These are phyloP conservation scores for Alloplasta piceator DNA, from an alignment of 2,888 invertebrate species.

Conservation along the genomic window DNA sequence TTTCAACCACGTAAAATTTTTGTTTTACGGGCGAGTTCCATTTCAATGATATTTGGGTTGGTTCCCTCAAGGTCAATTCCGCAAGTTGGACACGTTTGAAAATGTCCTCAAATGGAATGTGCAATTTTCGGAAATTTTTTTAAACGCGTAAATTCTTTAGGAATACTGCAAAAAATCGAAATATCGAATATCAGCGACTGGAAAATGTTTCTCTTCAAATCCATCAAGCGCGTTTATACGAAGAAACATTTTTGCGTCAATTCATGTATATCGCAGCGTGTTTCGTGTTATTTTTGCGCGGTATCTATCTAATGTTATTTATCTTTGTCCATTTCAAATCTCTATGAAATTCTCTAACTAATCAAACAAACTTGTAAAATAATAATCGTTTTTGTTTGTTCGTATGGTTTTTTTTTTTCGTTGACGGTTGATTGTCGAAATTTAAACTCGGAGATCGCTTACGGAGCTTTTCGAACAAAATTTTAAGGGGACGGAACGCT, in stretches of 20 bases:
- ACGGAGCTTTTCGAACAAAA: constrained; percentile 26
- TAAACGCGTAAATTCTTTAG: background rate
- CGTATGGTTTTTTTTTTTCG: background rate
- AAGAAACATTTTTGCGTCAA: constrained; percentile 2
- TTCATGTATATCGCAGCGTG: constrained; percentile 36
- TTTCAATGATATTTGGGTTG: background rate
- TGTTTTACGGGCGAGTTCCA: too few species aligned
- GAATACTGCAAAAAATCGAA: constrained; percentile 46
- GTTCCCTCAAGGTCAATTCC: constrained; percentile 48
- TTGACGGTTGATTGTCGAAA: constrained; percentile 57
- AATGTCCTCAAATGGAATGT: constrained; percentile 25
- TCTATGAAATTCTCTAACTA: constrained; percentile 10
- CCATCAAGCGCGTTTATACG: constrained; percentile 34
- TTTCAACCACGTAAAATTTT: too few species aligned
- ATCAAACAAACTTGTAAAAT: background rate
- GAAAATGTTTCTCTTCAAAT: constrained; percentile 32
- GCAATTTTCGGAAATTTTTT: background rate
- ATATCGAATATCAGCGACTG: constrained; percentile 13
- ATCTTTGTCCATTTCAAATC: constrained; percentile 15
- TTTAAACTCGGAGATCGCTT: constrained; percentile 41
- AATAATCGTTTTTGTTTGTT: background rate
- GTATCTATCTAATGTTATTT: constrained; percentile 25
- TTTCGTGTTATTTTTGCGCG: constrained; percentile 25
- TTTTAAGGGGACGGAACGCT: too few species aligned
- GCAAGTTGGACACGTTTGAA: constrained; percentile 28